Conservation (phyloP, 2,113 vertebrate species). For the Parotia lawesii region DNA sequence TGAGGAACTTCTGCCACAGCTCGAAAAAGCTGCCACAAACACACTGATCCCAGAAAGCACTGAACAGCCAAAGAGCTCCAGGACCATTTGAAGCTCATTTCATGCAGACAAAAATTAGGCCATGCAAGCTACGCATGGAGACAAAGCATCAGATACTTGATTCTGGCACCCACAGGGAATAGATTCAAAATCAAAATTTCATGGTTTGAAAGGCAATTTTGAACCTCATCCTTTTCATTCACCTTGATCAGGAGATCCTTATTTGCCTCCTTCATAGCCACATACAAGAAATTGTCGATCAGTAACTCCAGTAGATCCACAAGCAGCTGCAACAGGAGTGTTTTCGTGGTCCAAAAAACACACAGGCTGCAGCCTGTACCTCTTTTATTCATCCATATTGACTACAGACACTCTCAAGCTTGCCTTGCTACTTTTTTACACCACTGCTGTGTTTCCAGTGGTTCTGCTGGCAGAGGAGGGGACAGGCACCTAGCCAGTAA, state of each 20-base stretch:
- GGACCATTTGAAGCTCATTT: background rate
- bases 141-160: background rate
- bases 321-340: background rate
- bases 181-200: background rate
- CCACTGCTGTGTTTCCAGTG: rapidly evolving
- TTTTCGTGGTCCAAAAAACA: background rate
- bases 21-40: background rate
- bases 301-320: background rate
- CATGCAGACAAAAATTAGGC: background rate
- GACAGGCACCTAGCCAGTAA: background rate
- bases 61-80: background rate
- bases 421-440: background rate
- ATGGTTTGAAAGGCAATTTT: background rate
- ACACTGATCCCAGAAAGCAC: background rate
- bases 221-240: background rate
- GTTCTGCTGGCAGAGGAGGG: background rate
- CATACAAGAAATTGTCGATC: background rate
- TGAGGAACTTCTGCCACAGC: background rate
- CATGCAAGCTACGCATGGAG: rapidly evolving
- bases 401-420: background rate
- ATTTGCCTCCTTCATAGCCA: background rate
- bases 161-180: background rate
- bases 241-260: background rate
- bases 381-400: background rate
- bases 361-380: background rate